Base-by-base conservation (phyloP, 1,140 invertebrate species). In the Euglossa dilemma region DNA sequence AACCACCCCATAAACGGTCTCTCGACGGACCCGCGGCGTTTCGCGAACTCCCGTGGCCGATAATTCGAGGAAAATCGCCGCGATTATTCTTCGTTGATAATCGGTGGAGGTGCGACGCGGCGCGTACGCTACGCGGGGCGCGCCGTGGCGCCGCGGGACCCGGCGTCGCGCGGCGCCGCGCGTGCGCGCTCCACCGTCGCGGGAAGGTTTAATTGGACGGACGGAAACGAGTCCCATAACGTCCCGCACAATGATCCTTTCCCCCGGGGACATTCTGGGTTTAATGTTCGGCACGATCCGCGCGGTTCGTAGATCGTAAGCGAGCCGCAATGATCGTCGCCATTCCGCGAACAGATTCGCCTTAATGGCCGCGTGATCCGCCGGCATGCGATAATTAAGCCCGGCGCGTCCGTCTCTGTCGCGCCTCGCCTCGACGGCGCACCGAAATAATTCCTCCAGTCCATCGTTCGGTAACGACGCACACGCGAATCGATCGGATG, bases 151-250 rank as follows among this genome's bases (percentile, higher is more conserved):
- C 36, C 36, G 36, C 36, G 36, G 36, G 36, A 36, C 36, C 36
- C 36, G 36, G 36, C 36, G 36, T 1, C 36, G 1, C 4, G 36
- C 36, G 36, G 36, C 4, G 14, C 8, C 23, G 36, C 63, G 66
- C 23, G n/a, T 59, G 50, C 50, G 50, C 36, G 36, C 36, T 59
- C 52, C 54, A 70, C 70, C 67, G 45, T 45, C 64, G n/a, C n/a
- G 11, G 36, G 20, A 47, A 57, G 66, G 66, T 70, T 79, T 70
- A 79, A 90, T 86, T 87, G 85, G 85, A 71, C 70, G 74, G 76
- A 11, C 50, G 36, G 11, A 59, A 61, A 47, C 56, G 56, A 23
- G 16, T 36, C 54, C 36, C 47, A 25, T 80, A 73, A 80, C 78
- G 57, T 73, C 78, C n/a, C 1, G 18, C 16, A 80, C 67, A 72